phyloP scores from a whole-genome alignment of 64 coral and sea anemone species.

The Pachyseris speciosa region DNA sequence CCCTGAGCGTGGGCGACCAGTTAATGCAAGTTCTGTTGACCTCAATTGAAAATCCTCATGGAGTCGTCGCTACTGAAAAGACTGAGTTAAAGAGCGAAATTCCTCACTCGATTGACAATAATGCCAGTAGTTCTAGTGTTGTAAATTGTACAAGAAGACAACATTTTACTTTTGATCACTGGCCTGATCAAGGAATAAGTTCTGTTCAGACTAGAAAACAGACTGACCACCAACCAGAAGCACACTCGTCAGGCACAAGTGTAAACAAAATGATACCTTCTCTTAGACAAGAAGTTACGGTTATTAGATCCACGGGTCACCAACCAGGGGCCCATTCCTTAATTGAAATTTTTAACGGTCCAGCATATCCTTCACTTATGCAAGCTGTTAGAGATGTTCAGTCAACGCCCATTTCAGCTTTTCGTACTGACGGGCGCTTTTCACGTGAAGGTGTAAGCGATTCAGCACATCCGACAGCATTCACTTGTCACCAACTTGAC shows the following conservation, averaged over 20 bases:
- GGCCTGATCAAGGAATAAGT: not conserved
- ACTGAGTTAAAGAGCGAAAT: not conserved
- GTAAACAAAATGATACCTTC: not conserved
- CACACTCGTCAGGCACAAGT: not conserved
- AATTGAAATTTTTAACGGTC: not conserved
- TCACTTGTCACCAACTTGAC: not conserved
- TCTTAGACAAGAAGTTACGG: not conserved
- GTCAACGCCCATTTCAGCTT: not conserved
- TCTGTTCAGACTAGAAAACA: not conserved
- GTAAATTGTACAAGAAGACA: not conserved
- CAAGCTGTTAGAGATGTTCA: not conserved
- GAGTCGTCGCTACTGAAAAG: not conserved
- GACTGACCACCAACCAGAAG: not conserved
- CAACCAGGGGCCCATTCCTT: not conserved
- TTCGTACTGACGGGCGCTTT: not conserved
- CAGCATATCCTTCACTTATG: not conserved
- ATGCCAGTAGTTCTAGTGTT: not conserved
- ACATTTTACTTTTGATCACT: not conserved
- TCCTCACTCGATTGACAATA: not conserved
- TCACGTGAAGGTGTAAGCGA: not conserved
- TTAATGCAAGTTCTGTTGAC: conserved; percentile 56
- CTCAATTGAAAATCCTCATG: not conserved
- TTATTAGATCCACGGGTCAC: not conserved
- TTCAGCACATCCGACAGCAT: not conserved
- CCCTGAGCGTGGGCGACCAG: not conserved